These are phyloP conservation scores for Scytalopus superciliaris DNA, from an alignment of 2,113 vertebrate genomes.

Conservation along the genomic window DNA sequence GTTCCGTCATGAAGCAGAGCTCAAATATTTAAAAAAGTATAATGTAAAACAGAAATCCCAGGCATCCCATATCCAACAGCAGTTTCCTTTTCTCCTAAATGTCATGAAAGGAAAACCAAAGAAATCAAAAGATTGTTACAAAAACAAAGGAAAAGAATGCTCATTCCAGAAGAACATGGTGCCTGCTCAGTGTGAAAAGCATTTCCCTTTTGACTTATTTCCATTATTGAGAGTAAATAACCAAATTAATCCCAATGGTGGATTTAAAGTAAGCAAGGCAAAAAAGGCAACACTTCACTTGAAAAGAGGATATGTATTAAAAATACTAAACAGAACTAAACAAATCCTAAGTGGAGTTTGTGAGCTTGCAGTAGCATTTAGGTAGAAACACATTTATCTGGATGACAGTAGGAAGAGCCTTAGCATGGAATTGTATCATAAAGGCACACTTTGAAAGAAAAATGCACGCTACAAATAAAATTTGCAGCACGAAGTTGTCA, in stretches of 20 bases:
- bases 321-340: not conserved
- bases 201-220: slow-evolving; percentile 60
- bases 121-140: slow-evolving; percentile 56
- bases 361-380: not conserved
- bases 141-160: slow-evolving; percentile 63
- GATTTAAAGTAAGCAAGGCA: slow-evolving; percentile 30
- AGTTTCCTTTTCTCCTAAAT: slow-evolving; percentile 59
- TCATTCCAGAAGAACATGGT: slow-evolving; percentile 20
- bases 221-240: slow-evolving; percentile 41
- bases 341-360: not conserved
- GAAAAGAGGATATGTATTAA: not conserved
- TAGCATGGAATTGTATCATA: not conserved
- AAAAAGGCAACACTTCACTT: slow-evolving; percentile 25
- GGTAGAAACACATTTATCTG: not conserved
- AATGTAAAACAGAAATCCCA: slow-evolving; percentile 62
- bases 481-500: not conserved
- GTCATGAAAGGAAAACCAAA: slow-evolving; percentile 51
- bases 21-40: slow-evolving; percentile 57
- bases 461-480: not conserved
- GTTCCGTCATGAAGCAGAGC: slow-evolving; percentile 43
- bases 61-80: slow-evolving; percentile 35
- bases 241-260: slow-evolving; percentile 3
- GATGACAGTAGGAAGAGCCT: not conserved
- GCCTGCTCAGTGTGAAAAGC: slow-evolving; percentile 28
- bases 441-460: not conserved